Evolutionary conservation across 37 sponge, comb jelly and placozoan genomes (phyloP).

Genomic region (Halichondria panicea): DNA sequence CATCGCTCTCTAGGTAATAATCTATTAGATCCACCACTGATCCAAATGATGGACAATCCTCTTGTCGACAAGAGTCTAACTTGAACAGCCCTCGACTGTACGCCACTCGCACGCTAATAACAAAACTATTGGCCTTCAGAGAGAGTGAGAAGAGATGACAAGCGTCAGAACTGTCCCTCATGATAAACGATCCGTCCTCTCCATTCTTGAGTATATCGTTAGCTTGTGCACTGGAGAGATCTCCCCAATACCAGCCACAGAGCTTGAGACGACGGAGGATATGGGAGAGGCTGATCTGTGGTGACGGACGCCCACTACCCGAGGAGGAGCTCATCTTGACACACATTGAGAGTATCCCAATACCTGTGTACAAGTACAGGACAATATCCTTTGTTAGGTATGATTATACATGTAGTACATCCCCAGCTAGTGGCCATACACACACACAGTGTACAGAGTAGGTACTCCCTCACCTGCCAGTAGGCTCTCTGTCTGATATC

Average conservation of each 20-base stretch:
- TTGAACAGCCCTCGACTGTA: conserved; percentile 87
- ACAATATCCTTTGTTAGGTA: no score
- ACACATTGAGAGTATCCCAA: no score
- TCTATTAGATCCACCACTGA: conserved; percentile 80
- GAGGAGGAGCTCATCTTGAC: background rate
- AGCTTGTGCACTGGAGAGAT: conserved; percentile 75
- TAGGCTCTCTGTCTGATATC: no score
- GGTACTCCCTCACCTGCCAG: no score
- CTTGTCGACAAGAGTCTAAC: conserved; percentile 76
- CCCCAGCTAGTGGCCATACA: no score
- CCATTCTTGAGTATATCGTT: conserved; percentile 59
- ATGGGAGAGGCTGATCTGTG: conserved; percentile 68
- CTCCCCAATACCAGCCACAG: conserved; percentile 97
- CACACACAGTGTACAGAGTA: no score
- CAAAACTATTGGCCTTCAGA: conserved; percentile 59
- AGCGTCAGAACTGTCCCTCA: conserved; percentile 85
- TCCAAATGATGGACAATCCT: conserved; percentile 74
- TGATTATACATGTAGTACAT: no score
- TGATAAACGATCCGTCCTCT: conserved; percentile 80
- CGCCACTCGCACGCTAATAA: conserved; percentile 75
- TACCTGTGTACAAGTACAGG: no score
- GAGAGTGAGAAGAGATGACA: conserved; percentile 89
- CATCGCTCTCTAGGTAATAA: conserved; percentile 60
- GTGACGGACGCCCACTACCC: conserved; percentile 9
- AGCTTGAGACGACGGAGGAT: conserved; percentile 72